Conservation (phyloP, 2,888 invertebrate genomes). For the Mesodorylaimus sp. region DNA sequence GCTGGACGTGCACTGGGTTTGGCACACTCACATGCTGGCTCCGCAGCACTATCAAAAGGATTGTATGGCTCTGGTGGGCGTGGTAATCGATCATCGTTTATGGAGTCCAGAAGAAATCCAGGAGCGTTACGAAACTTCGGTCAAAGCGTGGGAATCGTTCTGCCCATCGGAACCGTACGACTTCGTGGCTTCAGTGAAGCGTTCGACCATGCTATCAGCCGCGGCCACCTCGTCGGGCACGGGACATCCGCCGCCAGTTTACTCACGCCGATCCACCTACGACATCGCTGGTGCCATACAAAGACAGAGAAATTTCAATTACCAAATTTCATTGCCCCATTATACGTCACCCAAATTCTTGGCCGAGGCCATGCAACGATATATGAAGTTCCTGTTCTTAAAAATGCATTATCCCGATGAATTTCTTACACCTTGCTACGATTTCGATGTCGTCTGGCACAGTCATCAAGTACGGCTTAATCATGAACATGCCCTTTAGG, state of each 20-base stretch:
- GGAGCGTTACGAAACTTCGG: slow-evolving; percentile 10
- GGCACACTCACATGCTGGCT: slow-evolving; percentile 34
- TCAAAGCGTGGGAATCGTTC: slow-evolving; percentile 8
- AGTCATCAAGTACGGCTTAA: slow-evolving; percentile 33
- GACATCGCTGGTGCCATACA: slow-evolving; percentile 32
- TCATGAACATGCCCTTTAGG: not conserved
- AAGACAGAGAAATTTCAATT: slow-evolving; percentile 36
- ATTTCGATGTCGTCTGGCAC: slow-evolving; percentile 38
- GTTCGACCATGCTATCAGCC: too few relatives aligned
- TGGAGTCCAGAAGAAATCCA: slow-evolving; percentile 24
- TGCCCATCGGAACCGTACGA: slow-evolving; percentile 24
- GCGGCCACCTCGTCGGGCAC: slow-evolving; percentile 1
- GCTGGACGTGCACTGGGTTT: slow-evolving; percentile 37
- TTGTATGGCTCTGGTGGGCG: slow-evolving; percentile 2
- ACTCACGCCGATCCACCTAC: slow-evolving; percentile 26
- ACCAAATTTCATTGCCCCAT: slow-evolving; percentile 37
- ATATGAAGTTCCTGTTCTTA: slow-evolving; percentile 33
- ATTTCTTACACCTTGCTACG: slow-evolving; percentile 38
- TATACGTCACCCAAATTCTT: slow-evolving; percentile 34
- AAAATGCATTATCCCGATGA: slow-evolving; percentile 33
- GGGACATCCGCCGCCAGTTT: slow-evolving; percentile 9
- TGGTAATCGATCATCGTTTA: slow-evolving; percentile 34
- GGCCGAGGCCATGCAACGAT: slow-evolving; percentile 31
- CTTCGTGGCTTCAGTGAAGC: slow-evolving; percentile 22
- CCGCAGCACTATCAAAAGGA: slow-evolving; percentile 25